Conservation (phyloP, 2,888 invertebrate genomes). For the Xestia c-nigrum region DNA sequence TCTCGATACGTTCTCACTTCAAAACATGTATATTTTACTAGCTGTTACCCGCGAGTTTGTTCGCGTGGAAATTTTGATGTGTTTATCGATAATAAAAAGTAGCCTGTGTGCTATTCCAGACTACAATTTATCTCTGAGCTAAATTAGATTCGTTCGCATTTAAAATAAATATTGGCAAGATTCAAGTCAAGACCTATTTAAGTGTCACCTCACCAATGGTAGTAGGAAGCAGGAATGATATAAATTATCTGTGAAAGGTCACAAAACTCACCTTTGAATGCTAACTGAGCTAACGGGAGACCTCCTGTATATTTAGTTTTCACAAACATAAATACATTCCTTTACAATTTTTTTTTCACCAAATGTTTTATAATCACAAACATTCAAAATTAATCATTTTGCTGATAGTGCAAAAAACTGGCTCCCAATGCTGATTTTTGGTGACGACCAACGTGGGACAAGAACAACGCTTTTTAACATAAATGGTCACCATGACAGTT, state of each 20-base stretch:
- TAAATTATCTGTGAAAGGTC: too few relatives aligned
- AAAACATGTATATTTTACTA: neutral
- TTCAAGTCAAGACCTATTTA: neutral
- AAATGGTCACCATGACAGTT: neutral
- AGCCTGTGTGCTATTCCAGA: neutral
- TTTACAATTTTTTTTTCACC: neutral
- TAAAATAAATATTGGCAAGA: too few relatives aligned
- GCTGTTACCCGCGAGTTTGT: neutral
- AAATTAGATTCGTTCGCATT: neutral
- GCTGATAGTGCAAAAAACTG: neutral
- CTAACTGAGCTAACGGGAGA: neutral
- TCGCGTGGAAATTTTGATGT: neutral
- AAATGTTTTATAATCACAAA: neutral
- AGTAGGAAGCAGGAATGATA: neutral
- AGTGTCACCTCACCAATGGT: neutral
- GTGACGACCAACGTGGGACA: constrained; percentile 8
- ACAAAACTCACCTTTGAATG: neutral
- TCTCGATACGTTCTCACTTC: constrained; percentile 38
- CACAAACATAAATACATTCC: neutral
- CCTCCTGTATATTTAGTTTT: neutral
- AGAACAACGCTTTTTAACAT: neutral
- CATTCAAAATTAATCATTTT: neutral
- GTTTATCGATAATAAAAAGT: neutral
- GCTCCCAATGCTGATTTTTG: neutral
- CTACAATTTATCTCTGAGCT: neutral